These are phyloP conservation scores for Goniozus legneri DNA, from an alignment of 1,140 invertebrate genomes.

Conservation along the genomic window DNA sequence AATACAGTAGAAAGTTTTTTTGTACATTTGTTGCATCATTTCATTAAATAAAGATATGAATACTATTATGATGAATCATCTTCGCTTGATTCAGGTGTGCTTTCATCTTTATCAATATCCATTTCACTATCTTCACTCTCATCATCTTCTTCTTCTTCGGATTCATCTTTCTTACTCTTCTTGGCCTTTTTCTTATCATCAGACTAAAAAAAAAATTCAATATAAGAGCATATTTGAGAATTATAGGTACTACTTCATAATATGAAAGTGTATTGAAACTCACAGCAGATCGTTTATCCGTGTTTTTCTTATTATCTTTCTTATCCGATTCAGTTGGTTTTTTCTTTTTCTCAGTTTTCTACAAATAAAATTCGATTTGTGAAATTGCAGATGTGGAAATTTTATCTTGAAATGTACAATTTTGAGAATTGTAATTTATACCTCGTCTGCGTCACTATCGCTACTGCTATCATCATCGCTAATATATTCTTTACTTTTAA, in stretches of 20 bases:
- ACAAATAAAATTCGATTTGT: constrained; percentile 7
- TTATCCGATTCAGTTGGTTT: constrained; percentile 33
- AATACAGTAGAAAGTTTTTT: too few relatives aligned
- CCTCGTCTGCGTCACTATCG: constrained; percentile 24
- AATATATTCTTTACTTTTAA: constrained; percentile 93
- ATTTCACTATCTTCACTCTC: constrained; percentile 44
- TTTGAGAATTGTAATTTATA: neutral
- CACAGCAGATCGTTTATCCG: neutral
- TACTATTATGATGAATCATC: constrained; percentile 22
- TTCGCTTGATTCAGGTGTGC: constrained; percentile 50
- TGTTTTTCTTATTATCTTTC: constrained; percentile 33
- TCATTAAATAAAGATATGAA: neutral
- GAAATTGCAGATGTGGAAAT: neutral
- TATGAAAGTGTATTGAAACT: too few relatives aligned
- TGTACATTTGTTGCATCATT: neutral
- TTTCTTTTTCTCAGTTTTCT: constrained; percentile 33
- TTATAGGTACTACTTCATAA: too few relatives aligned
- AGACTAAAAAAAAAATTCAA: constrained; percentile 17
- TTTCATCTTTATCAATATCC: constrained; percentile 43
- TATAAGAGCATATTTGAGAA: too few relatives aligned
- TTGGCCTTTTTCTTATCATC: constrained; percentile 22
- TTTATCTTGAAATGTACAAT: too few relatives aligned
- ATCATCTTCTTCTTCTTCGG: constrained; percentile 34
- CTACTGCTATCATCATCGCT: constrained; percentile 65
- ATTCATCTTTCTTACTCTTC: constrained; percentile 26